Percentiles rank a stretch among this genome's conserved stretches.
These are phyloP conservation scores for Belonocnema kinseyi DNA, from an alignment of 1,140 invertebrate species.

Conservation along the genomic window DNA sequence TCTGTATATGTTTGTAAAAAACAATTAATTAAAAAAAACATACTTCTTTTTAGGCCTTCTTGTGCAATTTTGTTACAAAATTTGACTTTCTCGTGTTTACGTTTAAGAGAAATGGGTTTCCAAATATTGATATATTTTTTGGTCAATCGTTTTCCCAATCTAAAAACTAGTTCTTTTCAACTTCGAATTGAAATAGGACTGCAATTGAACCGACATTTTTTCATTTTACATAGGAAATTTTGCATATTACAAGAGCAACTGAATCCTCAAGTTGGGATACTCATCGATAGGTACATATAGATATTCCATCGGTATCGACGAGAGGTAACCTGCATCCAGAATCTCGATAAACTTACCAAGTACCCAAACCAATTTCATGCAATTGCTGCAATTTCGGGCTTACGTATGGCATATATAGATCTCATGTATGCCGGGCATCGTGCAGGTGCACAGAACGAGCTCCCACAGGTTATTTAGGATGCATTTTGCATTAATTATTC, in stretches of 20 bases:
- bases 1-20: no score
- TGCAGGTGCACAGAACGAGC: constrained; percentile 66
- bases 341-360: constrained; percentile 55
- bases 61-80: no score
- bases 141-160: no score
- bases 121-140: no score
- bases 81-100: no score
- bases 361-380: constrained; percentile 65
- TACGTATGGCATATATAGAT: constrained; percentile 60
- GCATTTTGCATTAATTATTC: constrained; percentile 75
- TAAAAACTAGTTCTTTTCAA: no score
- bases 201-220: constrained; percentile 40
- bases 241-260: constrained; percentile 45
- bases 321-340: constrained; percentile 45
- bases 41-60: no score
- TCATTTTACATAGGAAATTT: constrained; percentile 18
- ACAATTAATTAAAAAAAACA: no score
- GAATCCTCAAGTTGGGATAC: not conserved
- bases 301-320: constrained; percentile 7
- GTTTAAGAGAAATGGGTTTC: no score
- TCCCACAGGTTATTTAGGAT: constrained; percentile 70
- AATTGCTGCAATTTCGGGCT: constrained; percentile 67
- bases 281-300: not conserved
- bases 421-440: constrained; percentile 49
- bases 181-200: no score